A percentile compares a stretch with the other conserved stretches of the same genome.
Evolutionary conservation across 2,113 vertebrate species (phyloP).

Genomic region (Condylura cristata): DNA sequence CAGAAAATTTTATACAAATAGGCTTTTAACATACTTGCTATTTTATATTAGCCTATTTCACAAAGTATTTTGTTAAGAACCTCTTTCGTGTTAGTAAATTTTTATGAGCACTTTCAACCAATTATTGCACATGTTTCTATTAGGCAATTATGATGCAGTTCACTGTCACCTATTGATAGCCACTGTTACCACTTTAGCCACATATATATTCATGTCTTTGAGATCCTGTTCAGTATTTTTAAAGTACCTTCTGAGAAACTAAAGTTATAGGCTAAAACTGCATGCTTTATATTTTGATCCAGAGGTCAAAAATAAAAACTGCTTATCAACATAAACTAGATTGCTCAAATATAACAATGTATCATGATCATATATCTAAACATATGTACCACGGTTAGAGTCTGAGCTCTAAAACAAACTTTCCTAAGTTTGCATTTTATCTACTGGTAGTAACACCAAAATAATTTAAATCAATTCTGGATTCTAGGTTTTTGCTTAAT

Average conservation of each 20-base stretch:
- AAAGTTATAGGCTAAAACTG: not conserved
- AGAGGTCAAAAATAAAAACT: conserved; percentile 31
- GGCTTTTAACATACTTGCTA: not conserved
- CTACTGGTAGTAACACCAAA: not conserved
- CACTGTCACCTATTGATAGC: not conserved
- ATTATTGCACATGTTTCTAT: not conserved
- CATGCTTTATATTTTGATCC: conserved; percentile 20
- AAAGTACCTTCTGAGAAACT: conserved; percentile 28
- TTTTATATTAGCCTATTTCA: not conserved
- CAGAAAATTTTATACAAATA: not conserved
- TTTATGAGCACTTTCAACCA: not conserved
- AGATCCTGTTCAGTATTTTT: not conserved
- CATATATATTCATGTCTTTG: not conserved
- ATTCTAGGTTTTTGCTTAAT: not conserved
- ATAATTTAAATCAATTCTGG: not conserved
- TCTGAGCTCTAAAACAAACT: conserved; percentile 13
- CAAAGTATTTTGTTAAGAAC: not conserved
- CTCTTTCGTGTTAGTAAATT: conserved; percentile 17
- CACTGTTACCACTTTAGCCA: not conserved
- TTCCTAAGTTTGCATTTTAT: conserved; percentile 10
- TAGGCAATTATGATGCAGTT: not conserved
- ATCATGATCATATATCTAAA: not conserved
- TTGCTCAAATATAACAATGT: not conserved
- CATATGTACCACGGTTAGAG: too few relatives aligned
- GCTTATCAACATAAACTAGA: conserved; percentile 9